phyloP scores from a whole-genome alignment of 2,113 vertebrate genomes.

The Spilogale gracilis region DNA sequence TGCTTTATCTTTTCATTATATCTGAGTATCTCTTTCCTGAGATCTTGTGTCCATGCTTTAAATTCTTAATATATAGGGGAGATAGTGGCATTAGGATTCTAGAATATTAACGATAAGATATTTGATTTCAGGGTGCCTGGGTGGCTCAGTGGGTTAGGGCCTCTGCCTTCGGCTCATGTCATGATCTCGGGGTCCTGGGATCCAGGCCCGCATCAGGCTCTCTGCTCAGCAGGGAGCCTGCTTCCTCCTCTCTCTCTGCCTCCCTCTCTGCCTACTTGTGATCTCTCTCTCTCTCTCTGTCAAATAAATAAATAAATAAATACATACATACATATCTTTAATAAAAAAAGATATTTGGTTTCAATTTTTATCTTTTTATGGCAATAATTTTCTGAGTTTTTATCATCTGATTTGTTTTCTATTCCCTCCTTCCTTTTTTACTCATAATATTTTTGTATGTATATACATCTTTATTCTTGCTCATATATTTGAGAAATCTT shows the following conservation, averaged over 20 bases:
- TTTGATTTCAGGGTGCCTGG: not conserved
- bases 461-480: not conserved
- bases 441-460: not conserved
- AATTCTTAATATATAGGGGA: not conserved
- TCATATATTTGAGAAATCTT: not conserved
- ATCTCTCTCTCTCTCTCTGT: too few relatives aligned
- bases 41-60: not conserved
- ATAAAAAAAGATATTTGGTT: not conserved
- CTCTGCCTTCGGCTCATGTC: too few relatives aligned
- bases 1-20: not conserved
- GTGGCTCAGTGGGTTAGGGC: too few relatives aligned
- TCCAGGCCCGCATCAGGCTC: too few relatives aligned
- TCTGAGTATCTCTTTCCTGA: not conserved
- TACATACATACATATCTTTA: too few relatives aligned
- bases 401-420: not conserved
- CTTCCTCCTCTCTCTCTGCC: too few relatives aligned
- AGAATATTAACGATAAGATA: not conserved
- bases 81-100: not conserved
- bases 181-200: too few relatives aligned
- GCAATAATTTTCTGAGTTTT: slow-evolving; percentile 17
- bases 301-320: too few relatives aligned
- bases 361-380: not conserved
- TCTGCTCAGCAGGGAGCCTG: too few relatives aligned
- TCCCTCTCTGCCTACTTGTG: too few relatives aligned
- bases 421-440: not conserved